Evolutionary conservation across 2,888 invertebrate genomes (phyloP).

Genomic region (Subacronicta megacephala): DNA sequence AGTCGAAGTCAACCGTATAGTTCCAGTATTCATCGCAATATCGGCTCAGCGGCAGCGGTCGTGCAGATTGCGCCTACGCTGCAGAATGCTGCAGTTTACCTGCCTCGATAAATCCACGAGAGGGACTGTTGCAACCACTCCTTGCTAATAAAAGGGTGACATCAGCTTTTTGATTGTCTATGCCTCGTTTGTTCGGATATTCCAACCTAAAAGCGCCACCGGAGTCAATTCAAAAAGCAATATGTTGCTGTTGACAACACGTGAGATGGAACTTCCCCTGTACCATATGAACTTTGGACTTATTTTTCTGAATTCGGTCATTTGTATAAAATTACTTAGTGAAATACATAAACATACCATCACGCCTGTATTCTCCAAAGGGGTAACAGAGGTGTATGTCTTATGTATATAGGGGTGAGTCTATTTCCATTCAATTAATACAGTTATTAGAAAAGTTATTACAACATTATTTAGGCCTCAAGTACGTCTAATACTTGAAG

Average conservation of each 20-base stretch:
- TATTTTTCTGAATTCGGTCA: conserved; percentile 24
- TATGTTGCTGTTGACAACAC: conserved; percentile 59
- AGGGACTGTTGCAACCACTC: conserved; percentile 36
- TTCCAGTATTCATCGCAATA: conserved; percentile 45
- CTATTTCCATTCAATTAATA: too few relatives aligned
- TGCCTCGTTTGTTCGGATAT: conserved; percentile 64
- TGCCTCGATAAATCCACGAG: conserved; percentile 60
- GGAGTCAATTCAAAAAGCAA: conserved; percentile 44
- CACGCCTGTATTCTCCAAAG: too few relatives aligned
- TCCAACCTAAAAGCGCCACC: conserved; percentile 52
- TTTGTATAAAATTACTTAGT: neutral
- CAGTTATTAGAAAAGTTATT: too few relatives aligned
- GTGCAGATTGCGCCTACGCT: conserved; percentile 38
- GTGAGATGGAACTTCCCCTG: conserved; percentile 60
- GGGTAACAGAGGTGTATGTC: too few relatives aligned
- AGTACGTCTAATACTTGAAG: too few relatives aligned
- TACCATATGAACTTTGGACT: conserved; percentile 26
- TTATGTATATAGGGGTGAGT: too few relatives aligned
- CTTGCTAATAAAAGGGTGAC: conserved; percentile 56
- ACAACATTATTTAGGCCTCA: too few relatives aligned
- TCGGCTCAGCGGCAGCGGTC: conserved; percentile 23
- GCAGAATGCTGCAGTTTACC: conserved; percentile 47
- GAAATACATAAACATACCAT: too few relatives aligned
- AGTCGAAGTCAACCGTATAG: conserved; percentile 29
- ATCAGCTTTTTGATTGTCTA: conserved; percentile 70